Evolutionary conservation across 2,888 invertebrate genomes (phyloP).

Genomic region (Xylota sylvarum): DNA sequence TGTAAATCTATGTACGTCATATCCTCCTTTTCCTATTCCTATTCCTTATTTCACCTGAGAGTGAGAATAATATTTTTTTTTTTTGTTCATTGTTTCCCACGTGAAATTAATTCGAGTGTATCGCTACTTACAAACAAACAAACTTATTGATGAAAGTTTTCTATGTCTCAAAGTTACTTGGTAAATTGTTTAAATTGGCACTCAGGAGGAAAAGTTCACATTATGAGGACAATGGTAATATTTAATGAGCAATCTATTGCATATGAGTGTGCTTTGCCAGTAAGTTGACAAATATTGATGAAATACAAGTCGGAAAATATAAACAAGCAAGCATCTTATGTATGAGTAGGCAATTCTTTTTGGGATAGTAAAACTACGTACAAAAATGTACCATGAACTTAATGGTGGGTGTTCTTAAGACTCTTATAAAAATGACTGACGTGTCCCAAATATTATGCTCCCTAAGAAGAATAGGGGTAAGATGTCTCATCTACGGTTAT

Average conservation of each 20-base stretch:
- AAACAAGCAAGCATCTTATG: neutral
- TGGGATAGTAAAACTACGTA: neutral
- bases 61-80: slow-evolving; percentile 1
- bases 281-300: slow-evolving; percentile 50
- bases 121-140: slow-evolving; percentile 20
- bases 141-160: slow-evolving; percentile 50
- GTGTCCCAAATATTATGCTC: too few relatives aligned
- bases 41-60: slow-evolving; percentile 1
- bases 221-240: slow-evolving; percentile 46
- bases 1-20: slow-evolving; percentile 6
- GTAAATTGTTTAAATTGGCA: slow-evolving; percentile 64
- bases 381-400: too few relatives aligned
- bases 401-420: too few relatives aligned
- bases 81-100: slow-evolving; percentile 27
- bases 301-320: neutral
- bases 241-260: slow-evolving; percentile 50
- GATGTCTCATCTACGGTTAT: too few relatives aligned
- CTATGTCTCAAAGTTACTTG: slow-evolving; percentile 55
- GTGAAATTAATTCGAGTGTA: slow-evolving; percentile 47
- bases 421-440: too few relatives aligned
- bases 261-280: slow-evolving; percentile 7
- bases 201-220: slow-evolving; percentile 41
- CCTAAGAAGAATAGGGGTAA: too few relatives aligned
- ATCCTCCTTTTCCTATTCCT: neutral
- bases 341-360: neutral